phyloP scores from a whole-genome alignment of 2,797 vertebrate genomes.

The Kryptolebias ocellatus region DNA sequence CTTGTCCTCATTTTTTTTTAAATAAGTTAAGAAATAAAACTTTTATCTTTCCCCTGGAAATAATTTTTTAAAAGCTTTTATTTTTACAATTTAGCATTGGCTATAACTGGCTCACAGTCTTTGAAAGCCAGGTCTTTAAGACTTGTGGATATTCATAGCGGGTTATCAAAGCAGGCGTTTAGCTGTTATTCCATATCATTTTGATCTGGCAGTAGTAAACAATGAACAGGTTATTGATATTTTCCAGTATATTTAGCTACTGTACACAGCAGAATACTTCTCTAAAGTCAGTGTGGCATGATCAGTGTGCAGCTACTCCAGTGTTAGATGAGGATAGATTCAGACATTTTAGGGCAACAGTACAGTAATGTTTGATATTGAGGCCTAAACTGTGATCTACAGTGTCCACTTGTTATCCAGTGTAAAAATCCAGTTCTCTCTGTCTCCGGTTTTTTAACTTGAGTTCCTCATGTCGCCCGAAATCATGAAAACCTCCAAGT shows the following conservation, averaged over 20 bases:
- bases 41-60: constrained; percentile 42
- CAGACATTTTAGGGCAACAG: constrained; percentile 56
- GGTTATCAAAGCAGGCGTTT: constrained; percentile 67
- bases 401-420: constrained; percentile 58
- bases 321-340: constrained; percentile 64
- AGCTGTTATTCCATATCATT: constrained; percentile 59
- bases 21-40: constrained; percentile 84
- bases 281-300: constrained; percentile 58
- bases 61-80: constrained; percentile 62
- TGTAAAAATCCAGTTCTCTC: constrained; percentile 59
- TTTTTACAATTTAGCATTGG: constrained; percentile 62
- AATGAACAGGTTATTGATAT: constrained; percentile 60
- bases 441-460: constrained; percentile 6
- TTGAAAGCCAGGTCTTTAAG: constrained; percentile 67
- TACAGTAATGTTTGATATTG: constrained; percentile 61
- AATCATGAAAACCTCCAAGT: constrained; percentile 16
- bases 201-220: constrained; percentile 63
- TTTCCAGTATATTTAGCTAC: constrained; percentile 66
- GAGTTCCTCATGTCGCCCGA: constrained; percentile 27
- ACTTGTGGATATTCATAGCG: constrained; percentile 65
- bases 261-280: constrained; percentile 57
- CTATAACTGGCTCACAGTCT: constrained; percentile 63
- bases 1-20: constrained; percentile 59
- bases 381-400: constrained; percentile 46
- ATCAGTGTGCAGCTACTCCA: constrained; percentile 73